Conservation (phyloP, 23 tunicate species). For the Clavelina lepadiformis region DNA sequence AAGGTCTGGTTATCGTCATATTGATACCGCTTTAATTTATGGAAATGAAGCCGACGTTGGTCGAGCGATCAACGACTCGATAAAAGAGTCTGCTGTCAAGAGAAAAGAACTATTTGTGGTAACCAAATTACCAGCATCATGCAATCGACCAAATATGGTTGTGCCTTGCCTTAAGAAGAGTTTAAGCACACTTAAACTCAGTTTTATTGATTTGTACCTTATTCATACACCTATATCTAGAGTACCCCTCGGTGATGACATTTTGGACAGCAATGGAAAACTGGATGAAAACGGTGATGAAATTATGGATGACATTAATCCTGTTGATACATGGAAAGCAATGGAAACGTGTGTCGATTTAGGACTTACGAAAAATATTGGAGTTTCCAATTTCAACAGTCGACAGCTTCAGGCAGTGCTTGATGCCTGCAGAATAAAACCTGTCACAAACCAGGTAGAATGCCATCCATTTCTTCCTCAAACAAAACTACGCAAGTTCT, state of each 20-base stretch:
- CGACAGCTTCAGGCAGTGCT: constrained; percentile 46
- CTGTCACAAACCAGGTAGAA: constrained; percentile 93
- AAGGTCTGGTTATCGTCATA: constrained; percentile 73
- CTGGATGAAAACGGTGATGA: constrained; percentile 39
- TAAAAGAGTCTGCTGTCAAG: constrained; percentile 25
- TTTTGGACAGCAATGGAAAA: constrained; percentile 26
- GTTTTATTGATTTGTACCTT: constrained; percentile 76
- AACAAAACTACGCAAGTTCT: constrained; percentile 48
- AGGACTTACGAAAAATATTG: constrained; percentile 65
- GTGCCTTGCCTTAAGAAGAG: constrained; percentile 69
- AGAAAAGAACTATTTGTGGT: constrained; percentile 78
- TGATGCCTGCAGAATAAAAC: constrained; percentile 67
- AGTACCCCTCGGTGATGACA: constrained; percentile 45
- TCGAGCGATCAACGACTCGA: constrained; percentile 42
- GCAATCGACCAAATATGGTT: constrained; percentile 67
- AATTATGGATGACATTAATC: constrained; percentile 57
- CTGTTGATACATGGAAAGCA: constrained; percentile 79
- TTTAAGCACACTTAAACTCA: constrained; percentile 38
- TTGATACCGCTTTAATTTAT: constrained; percentile 80
- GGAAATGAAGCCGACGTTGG: constrained; percentile 78
- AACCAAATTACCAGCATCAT: constrained; percentile 58
- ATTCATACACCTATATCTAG: constrained; percentile 77
- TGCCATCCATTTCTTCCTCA: constrained; percentile 68
- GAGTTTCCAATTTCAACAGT: constrained; percentile 88
- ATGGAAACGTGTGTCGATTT: constrained; percentile 91